These are phyloP conservation scores for Pituophis catenifer DNA, from an alignment of 2,113 vertebrate species.

Conservation along the genomic window DNA sequence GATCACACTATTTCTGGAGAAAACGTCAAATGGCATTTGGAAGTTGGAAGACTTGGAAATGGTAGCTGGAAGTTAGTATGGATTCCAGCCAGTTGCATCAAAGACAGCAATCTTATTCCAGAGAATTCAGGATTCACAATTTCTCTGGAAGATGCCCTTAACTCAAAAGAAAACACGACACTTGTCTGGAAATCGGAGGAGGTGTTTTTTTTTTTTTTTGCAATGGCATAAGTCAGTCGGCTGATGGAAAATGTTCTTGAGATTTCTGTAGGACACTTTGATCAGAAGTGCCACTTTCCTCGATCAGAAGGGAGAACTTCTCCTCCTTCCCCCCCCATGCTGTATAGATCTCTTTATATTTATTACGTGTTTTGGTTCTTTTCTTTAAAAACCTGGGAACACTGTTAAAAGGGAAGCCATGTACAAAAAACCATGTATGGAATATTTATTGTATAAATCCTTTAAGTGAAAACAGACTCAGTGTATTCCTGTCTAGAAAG, in stretches of 20 bases:
- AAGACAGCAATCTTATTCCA: background rate
- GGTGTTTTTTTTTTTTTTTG: background rate
- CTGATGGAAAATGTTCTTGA: background rate
- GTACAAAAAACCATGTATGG: background rate
- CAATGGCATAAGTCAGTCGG: background rate
- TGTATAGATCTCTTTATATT: background rate
- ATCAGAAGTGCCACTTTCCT: background rate
- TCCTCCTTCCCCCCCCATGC: too few species aligned
- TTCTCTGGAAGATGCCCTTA: background rate
- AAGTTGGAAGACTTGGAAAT: background rate
- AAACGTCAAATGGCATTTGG: background rate
- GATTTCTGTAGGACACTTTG: too few species aligned
- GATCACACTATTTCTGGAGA: background rate
- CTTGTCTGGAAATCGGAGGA: background rate
- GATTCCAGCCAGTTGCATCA: background rate
- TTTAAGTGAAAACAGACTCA: background rate
- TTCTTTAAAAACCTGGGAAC: background rate
- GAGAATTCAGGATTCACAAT: background rate
- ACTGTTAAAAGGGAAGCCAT: background rate
- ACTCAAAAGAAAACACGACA: too few species aligned
- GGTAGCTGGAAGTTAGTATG: too few species aligned
- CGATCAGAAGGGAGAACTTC: background rate
- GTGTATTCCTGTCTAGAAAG: background rate
- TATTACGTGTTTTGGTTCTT: background rate
- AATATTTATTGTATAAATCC: slow-evolving; percentile 27